Base-by-base conservation (phyloP, 2,113 vertebrate species). In the Rostratula benghalensis region DNA sequence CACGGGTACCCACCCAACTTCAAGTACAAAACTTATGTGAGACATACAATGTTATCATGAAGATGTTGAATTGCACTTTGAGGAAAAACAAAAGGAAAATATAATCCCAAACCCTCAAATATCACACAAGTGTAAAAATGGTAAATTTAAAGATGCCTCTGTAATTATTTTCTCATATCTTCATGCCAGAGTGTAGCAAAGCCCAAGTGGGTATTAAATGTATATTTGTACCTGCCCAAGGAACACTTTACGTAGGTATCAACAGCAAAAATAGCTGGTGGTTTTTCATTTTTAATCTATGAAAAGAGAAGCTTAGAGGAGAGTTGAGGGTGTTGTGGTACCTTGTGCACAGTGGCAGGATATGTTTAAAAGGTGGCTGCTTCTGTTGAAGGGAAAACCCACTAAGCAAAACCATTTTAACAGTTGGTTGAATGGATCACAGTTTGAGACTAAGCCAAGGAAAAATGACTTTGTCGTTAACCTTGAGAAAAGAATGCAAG, bases 401-500 rank as follows among this genome's bases (percentile, higher is more conserved):
- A 30, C 21, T 74, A 20, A 89, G 39, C 9, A 88, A 81, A 83
- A 83, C 3, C 25, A 35, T 56, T 78, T 77, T 81, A 78, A 56
- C 1, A 21, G 31, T n/a, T 93, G 51, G 18, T 60, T 91, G 88
- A 48, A 61, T 94, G 64, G 56, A 51, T 73, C 43, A 37, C 33
- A 51, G 10, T 63, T 30, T 70, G 46, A 67, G 57, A 31, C 60
- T 45, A 43, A 82, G 77, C 48, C 60, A 78, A 75, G 30, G 65
- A 39, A 87, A 88, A 87, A 57, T 87, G 48, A 60, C 46, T 87
- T 87, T 81, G 73, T 28, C 65, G 53, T 91, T 91, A 91, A 82
- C 77, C 87, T 76, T 73, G 89, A 93, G 77, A 85, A 87, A 94
- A 65, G 70, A 97, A 94, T 73, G 57, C 57, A 71, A 75, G 39